Conservation (phyloP, 2,113 vertebrate genomes). For the Macroglossus sobrinus region DNA sequence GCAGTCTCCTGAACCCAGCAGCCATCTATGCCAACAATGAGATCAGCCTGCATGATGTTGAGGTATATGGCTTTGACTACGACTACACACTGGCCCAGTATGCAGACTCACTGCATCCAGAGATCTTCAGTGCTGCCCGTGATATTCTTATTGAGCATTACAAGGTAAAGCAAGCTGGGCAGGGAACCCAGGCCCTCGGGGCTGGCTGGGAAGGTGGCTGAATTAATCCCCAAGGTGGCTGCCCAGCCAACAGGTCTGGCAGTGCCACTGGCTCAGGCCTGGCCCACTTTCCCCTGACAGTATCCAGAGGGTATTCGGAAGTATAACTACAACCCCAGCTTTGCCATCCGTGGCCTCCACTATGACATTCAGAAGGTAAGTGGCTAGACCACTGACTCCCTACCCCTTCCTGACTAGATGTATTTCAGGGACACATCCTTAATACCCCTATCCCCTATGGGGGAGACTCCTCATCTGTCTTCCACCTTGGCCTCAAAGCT, state of each 20-base stretch:
- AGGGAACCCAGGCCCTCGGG: not conserved
- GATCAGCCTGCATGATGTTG: constrained; percentile 85
- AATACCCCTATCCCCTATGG: no score
- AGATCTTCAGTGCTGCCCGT: constrained; percentile 87
- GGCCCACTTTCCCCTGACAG: constrained; percentile 57
- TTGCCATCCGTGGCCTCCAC: constrained; percentile 88
- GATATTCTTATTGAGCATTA: constrained; percentile 88
- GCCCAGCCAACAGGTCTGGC: not conserved
- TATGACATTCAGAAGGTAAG: constrained; percentile 88
- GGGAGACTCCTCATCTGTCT: not conserved
- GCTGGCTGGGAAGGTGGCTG: no score
- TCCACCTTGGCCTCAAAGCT: not conserved
- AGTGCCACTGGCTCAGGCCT: not conserved
- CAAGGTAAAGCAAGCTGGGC: constrained; percentile 77
- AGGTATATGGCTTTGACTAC: constrained; percentile 89
- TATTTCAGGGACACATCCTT: not conserved
- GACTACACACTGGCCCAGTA: constrained; percentile 88
- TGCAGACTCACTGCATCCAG: constrained; percentile 83
- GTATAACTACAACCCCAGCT: constrained; percentile 86
- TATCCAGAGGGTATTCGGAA: constrained; percentile 86
- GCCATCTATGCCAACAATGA: constrained; percentile 88
- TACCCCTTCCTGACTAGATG: not conserved
- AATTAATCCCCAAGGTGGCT: not conserved
- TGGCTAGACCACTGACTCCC: not conserved
- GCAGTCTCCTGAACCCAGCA: constrained; percentile 84